Evolutionary conservation across 2,888 invertebrate species (phyloP).

Genomic region (Lissocephala sabroskyi): DNA sequence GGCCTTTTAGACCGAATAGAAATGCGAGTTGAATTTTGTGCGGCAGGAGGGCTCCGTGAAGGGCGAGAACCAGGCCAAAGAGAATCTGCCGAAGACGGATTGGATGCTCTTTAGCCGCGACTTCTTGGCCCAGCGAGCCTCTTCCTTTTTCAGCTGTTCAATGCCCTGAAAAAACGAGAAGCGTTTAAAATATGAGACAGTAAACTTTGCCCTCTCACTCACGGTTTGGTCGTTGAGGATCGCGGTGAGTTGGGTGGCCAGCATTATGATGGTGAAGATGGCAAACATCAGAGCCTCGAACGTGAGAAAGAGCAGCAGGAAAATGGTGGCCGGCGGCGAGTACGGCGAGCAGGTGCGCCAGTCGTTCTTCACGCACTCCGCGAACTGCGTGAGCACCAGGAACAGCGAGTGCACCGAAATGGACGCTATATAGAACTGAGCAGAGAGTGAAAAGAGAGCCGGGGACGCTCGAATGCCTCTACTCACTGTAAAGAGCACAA

Average conservation of each 20-base stretch:
- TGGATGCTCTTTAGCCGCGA: slow-evolving; percentile 96
- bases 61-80: slow-evolving; percentile 92
- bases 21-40: slow-evolving; percentile 84
- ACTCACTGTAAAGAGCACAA: slow-evolving; percentile 96
- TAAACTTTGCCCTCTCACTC: slow-evolving; percentile 69
- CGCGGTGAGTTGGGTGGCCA: slow-evolving; percentile 95
- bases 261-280: slow-evolving; percentile 98
- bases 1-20: slow-evolving; percentile 83
- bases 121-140: slow-evolving; percentile 92
- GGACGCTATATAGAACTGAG: slow-evolving; percentile 96
- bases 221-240: slow-evolving; percentile 99
- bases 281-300: slow-evolving; percentile 97
- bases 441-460: slow-evolving; percentile 1
- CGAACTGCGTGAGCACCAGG: slow-evolving; percentile 93
- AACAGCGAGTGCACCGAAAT: slow-evolving; percentile 95
- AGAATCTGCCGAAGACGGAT: slow-evolving; percentile 97
- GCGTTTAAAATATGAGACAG: background rate
- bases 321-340: slow-evolving; percentile 96
- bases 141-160: slow-evolving; percentile 96
- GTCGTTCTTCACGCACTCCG: slow-evolving; percentile 92
- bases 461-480: too few species aligned
- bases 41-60: slow-evolving; percentile 82
- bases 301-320: slow-evolving; percentile 90
- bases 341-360: slow-evolving; percentile 96
- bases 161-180: slow-evolving; percentile 81